Conservation (phyloP, 2,797 vertebrate genomes). For the Danio jaintianensis region DNA sequence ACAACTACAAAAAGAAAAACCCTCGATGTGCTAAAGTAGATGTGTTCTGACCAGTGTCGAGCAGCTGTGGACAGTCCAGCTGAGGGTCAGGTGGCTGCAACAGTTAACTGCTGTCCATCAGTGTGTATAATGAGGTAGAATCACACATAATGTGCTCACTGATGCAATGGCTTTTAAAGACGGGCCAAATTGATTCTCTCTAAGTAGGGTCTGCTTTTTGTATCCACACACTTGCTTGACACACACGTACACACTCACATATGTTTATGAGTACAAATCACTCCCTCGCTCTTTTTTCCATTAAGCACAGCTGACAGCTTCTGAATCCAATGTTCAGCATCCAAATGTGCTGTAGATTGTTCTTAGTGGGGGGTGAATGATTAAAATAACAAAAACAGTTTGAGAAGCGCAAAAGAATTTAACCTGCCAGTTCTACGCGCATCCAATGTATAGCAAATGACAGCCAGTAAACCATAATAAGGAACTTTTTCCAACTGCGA, state of each 20-base stretch:
- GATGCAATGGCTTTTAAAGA: constrained; percentile 71
- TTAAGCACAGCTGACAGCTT: constrained; percentile 54
- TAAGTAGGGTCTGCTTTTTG: constrained; percentile 55
- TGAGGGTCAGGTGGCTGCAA: constrained; percentile 56
- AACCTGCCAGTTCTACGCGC: background rate
- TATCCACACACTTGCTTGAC: constrained; percentile 56
- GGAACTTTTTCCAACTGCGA: background rate
- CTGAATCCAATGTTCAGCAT: constrained; percentile 65
- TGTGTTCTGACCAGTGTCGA: background rate
- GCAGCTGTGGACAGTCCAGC: constrained; percentile 39
- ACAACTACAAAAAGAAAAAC: background rate
- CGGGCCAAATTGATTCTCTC: constrained; percentile 65
- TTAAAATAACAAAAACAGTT: constrained; percentile 63
- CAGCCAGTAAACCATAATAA: background rate
- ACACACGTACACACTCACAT: constrained; percentile 30
- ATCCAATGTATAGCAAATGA: background rate
- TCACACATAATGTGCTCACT: constrained; percentile 71
- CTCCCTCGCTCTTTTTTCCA: constrained; percentile 33
- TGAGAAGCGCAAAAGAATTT: constrained; percentile 42
- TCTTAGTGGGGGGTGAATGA: constrained; percentile 63
- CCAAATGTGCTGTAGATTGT: constrained; percentile 64
- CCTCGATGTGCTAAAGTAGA: background rate
- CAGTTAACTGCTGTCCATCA: constrained; percentile 67
- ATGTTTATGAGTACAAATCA: constrained; percentile 15
- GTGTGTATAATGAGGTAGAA: constrained; percentile 72